Base-by-base conservation (phyloP, 2,113 vertebrate genomes). In the Tachysurus fulvidraco region DNA sequence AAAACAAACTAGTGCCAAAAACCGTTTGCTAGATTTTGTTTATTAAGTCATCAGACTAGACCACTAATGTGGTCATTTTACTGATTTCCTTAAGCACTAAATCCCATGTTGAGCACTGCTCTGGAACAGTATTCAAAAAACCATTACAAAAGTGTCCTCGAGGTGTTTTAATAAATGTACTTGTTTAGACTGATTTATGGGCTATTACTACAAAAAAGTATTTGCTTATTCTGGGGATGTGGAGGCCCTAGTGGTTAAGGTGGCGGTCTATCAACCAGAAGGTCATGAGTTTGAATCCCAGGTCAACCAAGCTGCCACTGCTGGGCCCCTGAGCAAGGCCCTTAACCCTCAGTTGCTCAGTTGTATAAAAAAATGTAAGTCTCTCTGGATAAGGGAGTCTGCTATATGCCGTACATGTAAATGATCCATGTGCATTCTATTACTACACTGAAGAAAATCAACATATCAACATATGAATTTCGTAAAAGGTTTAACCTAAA, bases 1-100 rank as follows among this genome's bases (percentile, higher is more conserved):
- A 46, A 3, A 77, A 54, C 52, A 74, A 46, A 50, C 41, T 13
- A 50, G 23, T 0, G 0, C 21, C 5, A n/a, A 52, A n/a, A n/a
- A 77, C 5, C 14, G 46, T 77, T 77, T 54, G 46, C 46, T n/a
- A 50, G 23, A 76, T 76, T 76, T 50, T 11, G 69, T 44, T 46
- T 73, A 21, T 46, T 44, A 44, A 44, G 19, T 21, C 69, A 50
- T 76, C 25, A 50, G 44, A 44, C 36, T 8, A 73, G 17, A 44
- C 67, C 17, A 41, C 41, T 73, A 73, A 73, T 74, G 71, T 0
- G 5, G 1, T 25, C 21, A 74, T 74, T 74, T 13, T 28, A 25
- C 74, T 78, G 44, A 76, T 54, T 78, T 54, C 50, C 25, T 54
- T n/a, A 76, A 50, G 73, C 73, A n/a, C 73, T 25, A 76, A 50